A percentile compares a stretch with the other conserved stretches of the same genome.
phyloP scores from a whole-genome alignment of 2,888 invertebrate species.

The Cantharis rustica region DNA sequence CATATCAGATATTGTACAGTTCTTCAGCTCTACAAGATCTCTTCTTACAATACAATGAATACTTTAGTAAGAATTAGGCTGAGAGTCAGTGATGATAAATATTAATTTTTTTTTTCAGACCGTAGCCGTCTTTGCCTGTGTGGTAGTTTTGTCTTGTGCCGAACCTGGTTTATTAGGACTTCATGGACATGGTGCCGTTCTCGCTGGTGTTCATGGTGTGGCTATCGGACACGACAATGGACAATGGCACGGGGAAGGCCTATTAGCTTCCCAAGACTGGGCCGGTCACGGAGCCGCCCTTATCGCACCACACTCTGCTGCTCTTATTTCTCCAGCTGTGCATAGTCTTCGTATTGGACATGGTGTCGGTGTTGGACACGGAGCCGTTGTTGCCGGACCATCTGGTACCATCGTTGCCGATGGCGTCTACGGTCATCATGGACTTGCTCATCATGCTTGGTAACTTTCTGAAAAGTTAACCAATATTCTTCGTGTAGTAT shows the following conservation, averaged over 20 bases:
- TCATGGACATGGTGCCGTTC: not conserved
- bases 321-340: not conserved
- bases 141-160: slow-evolving; percentile 10
- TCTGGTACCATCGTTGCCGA: not conserved
- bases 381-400: not conserved
- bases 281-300: slow-evolving; percentile 8
- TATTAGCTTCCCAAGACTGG: not conserved
- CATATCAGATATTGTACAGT: slow-evolving; percentile 8
- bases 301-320: not conserved
- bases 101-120: not conserved
- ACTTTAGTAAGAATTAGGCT: slow-evolving; percentile 13
- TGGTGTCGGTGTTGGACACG: not conserved
- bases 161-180: slow-evolving; percentile 14
- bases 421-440: not conserved
- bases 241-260: not conserved
- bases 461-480: not conserved
- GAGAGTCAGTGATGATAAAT: not conserved
- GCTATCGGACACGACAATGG: not conserved
- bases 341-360: slow-evolving; percentile 24
- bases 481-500: not conserved
- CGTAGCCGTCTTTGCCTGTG: slow-evolving; percentile 11
- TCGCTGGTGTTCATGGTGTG: not conserved
- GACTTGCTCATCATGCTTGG: not conserved
- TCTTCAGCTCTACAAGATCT: not conserved
- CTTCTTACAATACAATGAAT: slow-evolving; percentile 12